Conservation (phyloP, 1,140 invertebrate genomes). For the Drosophila bocki region DNA sequence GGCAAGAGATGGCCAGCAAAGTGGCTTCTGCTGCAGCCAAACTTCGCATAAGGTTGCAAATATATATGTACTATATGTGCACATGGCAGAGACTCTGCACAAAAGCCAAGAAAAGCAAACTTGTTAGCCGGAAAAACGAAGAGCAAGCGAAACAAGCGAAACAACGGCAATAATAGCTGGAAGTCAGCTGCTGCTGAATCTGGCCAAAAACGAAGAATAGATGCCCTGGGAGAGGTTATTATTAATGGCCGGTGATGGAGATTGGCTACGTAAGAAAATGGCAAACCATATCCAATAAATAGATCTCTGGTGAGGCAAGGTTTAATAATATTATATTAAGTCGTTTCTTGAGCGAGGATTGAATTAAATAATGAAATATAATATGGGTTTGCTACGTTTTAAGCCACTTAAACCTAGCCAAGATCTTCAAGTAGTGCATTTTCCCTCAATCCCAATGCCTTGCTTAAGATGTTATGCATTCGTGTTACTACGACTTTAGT, state of each 20-base stretch:
- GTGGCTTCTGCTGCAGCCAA: conserved; percentile 34
- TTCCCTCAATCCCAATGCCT: neutral
- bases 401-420: too few species aligned
- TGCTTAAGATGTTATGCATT: conserved; percentile 43
- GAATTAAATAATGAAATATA: neutral
- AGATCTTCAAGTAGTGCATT: neutral
- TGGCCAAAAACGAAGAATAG: conserved; percentile 28
- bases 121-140: conserved; percentile 70
- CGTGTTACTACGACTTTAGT: conserved; percentile 32
- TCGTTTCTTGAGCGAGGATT: neutral
- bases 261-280: conserved; percentile 2
- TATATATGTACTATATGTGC: conserved; percentile 5
- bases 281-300: conserved; percentile 8
- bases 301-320: neutral
- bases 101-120: conserved; percentile 49
- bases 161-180: conserved; percentile 39
- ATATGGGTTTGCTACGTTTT: neutral
- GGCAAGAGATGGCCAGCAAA: conserved; percentile 46
- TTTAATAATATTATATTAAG: neutral
- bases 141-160: conserved; percentile 41
- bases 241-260: conserved; percentile 8
- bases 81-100: conserved; percentile 13
- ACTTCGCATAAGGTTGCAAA: conserved; percentile 22
- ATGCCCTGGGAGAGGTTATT: conserved; percentile 40
- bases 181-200: conserved; percentile 32